Percentiles rank a stretch among this genome's conserved stretches.
Conservation (phyloP, 1,140 invertebrate species). For the Caenorhabditis elegans region DNA sequence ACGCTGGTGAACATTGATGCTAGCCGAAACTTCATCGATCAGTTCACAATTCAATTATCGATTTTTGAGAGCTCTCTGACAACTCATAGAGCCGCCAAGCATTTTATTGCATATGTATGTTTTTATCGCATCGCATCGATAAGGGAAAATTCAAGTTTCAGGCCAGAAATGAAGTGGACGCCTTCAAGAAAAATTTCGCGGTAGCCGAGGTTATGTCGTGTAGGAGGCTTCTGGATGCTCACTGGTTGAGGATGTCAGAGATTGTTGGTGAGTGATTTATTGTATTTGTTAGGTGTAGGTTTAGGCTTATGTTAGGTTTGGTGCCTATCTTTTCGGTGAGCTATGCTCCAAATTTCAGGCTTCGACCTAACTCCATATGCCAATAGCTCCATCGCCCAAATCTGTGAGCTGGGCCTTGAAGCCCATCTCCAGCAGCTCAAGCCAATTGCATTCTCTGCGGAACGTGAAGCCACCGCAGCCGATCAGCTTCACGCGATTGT, state of each 20-base stretch:
- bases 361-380: constrained; percentile 34
- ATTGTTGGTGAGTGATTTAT: constrained; percentile 29
- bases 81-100: constrained; percentile 24
- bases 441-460: constrained; percentile 38
- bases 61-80: constrained; percentile 2
- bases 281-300: too few relatives aligned
- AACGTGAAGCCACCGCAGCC: constrained; percentile 21
- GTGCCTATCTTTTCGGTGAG: too few relatives aligned
- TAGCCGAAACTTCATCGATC: background rate
- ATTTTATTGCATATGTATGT: constrained; percentile 37
- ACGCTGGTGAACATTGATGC: constrained; percentile 26
- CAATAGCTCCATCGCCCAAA: constrained; percentile 25
- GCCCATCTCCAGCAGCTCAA: constrained; percentile 32
- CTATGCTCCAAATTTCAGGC: background rate
- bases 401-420: constrained; percentile 40
- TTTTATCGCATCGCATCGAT: background rate
- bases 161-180: constrained; percentile 40
- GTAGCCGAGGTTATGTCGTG: constrained; percentile 37
- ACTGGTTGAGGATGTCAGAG: constrained; percentile 42
- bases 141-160: background rate
- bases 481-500: constrained; percentile 22
- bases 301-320: too few relatives aligned
- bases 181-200: constrained; percentile 40
- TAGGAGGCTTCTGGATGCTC: constrained; percentile 23
- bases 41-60: background rate